Evolutionary conservation across 2,888 invertebrate species (phyloP).

Genomic region (Diaprepes abbreviatus): DNA sequence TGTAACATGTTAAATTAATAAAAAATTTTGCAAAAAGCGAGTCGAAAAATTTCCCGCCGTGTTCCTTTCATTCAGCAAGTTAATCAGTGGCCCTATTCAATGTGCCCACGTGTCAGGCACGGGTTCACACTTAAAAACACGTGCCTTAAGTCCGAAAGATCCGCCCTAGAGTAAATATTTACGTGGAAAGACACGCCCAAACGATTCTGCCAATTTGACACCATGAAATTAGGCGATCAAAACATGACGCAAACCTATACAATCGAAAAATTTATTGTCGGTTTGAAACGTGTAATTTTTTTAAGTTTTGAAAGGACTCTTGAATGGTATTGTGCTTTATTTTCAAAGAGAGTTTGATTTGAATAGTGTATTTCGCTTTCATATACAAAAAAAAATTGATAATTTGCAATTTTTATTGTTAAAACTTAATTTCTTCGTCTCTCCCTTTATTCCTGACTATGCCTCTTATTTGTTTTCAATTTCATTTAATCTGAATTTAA

Average conservation of each 20-base stretch:
- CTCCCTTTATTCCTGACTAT: no score
- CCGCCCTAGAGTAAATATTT: constrained; percentile 46
- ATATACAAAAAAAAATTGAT: no score
- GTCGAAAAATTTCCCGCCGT: not conserved
- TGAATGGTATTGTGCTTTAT: not conserved
- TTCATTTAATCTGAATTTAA: no score
- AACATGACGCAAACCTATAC: not conserved
- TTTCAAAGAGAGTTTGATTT: no score
- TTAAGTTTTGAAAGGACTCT: not conserved
- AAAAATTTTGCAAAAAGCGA: not conserved
- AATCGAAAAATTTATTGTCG: not conserved
- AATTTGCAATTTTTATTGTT: no score
- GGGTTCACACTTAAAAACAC: constrained; percentile 33
- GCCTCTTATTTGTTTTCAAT: no score
- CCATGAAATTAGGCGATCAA: constrained; percentile 22
- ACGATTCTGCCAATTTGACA: constrained; percentile 48
- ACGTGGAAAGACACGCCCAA: constrained; percentile 40
- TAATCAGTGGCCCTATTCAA: constrained; percentile 28
- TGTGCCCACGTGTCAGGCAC: constrained; percentile 16
- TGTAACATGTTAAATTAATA: no score
- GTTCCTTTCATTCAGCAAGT: not conserved
- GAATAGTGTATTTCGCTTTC: no score
- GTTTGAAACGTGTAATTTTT: constrained; percentile 14
- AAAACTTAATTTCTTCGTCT: no score
- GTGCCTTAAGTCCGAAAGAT: constrained; percentile 16